Percentiles rank a stretch among this genome's conserved stretches.
Evolutionary conservation across 2,888 invertebrate genomes (phyloP).

Genomic region (Melikaiella ostensackeni): DNA sequence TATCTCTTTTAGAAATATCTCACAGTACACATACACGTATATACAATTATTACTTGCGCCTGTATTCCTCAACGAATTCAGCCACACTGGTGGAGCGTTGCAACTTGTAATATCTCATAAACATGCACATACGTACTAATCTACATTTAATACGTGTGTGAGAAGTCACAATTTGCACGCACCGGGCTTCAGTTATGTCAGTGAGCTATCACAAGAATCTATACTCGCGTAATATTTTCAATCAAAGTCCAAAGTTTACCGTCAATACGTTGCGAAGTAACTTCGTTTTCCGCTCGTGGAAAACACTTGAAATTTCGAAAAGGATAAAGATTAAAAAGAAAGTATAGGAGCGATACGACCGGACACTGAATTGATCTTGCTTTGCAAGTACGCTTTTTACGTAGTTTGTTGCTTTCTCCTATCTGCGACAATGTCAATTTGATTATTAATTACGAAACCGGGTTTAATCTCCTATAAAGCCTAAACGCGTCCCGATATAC

Average conservation of each 20-base stretch:
- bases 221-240: constrained; percentile 38
- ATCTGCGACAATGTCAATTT: neutral
- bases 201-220: constrained; percentile 44
- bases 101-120: constrained; percentile 37
- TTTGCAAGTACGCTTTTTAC: neutral
- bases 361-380: neutral
- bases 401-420: neutral
- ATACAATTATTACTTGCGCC: constrained; percentile 35
- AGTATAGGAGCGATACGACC: neutral
- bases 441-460: neutral
- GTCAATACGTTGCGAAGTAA: constrained; percentile 1
- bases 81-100: constrained; percentile 32
- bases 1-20: constrained; percentile 10
- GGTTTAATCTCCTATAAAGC: neutral
- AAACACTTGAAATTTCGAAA: constrained; percentile 25
- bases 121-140: constrained; percentile 35
- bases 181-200: constrained; percentile 34
- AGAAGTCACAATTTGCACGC: constrained; percentile 39
- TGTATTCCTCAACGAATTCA: constrained; percentile 28
- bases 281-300: neutral
- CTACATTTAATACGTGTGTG: constrained; percentile 29
- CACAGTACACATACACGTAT: constrained; percentile 29
- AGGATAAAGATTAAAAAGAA: neutral
- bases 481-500: neutral
- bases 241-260: constrained; percentile 49